phyloP scores from a whole-genome alignment of 2,113 vertebrate species.

The Epinephelus fuscoguttatus region DNA sequence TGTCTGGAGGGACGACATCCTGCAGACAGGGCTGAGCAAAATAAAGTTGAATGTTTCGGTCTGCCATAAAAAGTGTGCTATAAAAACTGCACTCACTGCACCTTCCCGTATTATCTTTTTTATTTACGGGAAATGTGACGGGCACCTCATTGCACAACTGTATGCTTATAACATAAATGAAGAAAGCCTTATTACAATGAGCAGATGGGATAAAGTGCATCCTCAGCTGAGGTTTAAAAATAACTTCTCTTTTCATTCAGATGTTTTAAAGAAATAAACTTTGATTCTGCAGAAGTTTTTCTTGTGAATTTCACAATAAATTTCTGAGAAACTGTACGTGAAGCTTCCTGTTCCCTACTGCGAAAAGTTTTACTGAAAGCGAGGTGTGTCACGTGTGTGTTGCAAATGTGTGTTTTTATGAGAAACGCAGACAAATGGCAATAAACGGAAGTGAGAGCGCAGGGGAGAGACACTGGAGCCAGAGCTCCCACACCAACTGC shows the following conservation, averaged over 20 bases:
- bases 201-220: neutral
- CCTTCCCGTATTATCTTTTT: neutral
- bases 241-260: neutral
- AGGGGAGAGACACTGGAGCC: constrained; percentile 17
- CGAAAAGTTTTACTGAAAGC: constrained; percentile 29
- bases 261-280: neutral
- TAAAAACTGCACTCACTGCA: neutral
- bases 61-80: constrained; percentile 1
- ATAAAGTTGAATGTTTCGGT: constrained; percentile 6
- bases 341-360: constrained; percentile 58
- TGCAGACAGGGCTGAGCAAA: constrained; percentile 38
- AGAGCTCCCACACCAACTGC: constrained; percentile 22
- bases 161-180: neutral
- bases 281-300: neutral
- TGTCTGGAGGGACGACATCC: constrained; percentile 40
- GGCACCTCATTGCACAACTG: neutral
- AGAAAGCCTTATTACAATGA: neutral
- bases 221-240: neutral
- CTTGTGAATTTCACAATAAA: constrained; percentile 23
- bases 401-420: constrained; percentile 42
- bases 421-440: constrained; percentile 35
- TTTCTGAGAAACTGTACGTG: constrained; percentile 34
- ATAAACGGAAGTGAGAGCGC: constrained; percentile 47
- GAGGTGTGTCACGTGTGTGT: constrained; percentile 3
- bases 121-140: constrained; percentile 9